phyloP scores from a whole-genome alignment of 2,888 invertebrate genomes.

The Melanargia galathea region DNA sequence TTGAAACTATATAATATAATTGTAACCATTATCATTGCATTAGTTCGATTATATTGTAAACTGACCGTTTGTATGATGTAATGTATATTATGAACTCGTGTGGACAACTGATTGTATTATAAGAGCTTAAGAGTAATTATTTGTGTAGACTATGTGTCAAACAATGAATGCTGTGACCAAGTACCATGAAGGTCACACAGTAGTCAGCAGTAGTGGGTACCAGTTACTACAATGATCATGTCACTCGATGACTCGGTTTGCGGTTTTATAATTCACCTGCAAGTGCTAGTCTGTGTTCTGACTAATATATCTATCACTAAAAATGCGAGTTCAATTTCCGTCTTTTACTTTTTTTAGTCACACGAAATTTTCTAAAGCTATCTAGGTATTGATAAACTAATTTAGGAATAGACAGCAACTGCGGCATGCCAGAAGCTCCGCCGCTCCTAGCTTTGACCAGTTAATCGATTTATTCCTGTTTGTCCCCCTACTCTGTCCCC shows the following conservation, averaged over 20 bases:
- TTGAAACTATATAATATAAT: too few species aligned
- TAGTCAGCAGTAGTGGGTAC: slow-evolving; percentile 18
- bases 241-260: slow-evolving; percentile 40
- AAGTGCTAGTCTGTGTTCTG: slow-evolving; percentile 26
- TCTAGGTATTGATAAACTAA: not conserved
- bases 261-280: slow-evolving; percentile 1
- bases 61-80: not conserved
- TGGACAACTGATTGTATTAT: not conserved
- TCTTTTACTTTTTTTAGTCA: slow-evolving; percentile 35
- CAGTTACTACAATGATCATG: slow-evolving; percentile 33
- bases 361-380: not conserved
- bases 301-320: slow-evolving; percentile 25
- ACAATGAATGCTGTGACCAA: slow-evolving; percentile 37
- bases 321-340: slow-evolving; percentile 38
- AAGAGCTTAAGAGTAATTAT: slow-evolving; percentile 18
- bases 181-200: slow-evolving; percentile 41
- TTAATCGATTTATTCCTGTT: too few species aligned
- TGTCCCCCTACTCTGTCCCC: too few species aligned
- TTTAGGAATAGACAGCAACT: not conserved
- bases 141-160: slow-evolving; percentile 24
- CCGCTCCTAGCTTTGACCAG: too few species aligned
- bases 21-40: too few species aligned
- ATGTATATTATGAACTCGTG: slow-evolving; percentile 1
- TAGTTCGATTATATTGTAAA: too few species aligned
- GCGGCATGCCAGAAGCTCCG: too few species aligned